Evolutionary conservation across 30 jellyfish, hydroid and myxozoan species (phyloP).

Genomic region (Nemopilema nomurai): DNA sequence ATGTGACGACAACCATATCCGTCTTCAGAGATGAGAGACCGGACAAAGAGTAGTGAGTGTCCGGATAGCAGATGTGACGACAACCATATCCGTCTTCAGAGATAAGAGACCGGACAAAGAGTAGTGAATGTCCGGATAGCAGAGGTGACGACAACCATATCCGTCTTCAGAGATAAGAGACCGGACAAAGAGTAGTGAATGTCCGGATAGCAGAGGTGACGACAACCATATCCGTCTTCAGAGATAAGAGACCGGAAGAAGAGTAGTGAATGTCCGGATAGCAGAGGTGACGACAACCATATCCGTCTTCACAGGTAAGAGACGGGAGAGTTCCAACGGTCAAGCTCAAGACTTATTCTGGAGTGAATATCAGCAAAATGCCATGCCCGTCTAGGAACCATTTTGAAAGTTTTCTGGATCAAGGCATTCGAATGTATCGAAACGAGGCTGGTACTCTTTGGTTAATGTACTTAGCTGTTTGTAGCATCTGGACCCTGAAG

Average conservation of each 20-base stretch:
- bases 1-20: constrained; percentile 32
- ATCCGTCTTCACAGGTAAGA: neutral
- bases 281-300: constrained; percentile 23
- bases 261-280: constrained; percentile 34
- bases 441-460: too few relatives aligned
- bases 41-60: constrained; percentile 41
- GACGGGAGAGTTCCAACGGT: too few relatives aligned
- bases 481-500: too few relatives aligned
- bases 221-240: constrained; percentile 21
- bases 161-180: neutral
- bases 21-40: neutral
- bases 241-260: neutral
- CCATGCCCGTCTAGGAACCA: too few relatives aligned
- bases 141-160: constrained; percentile 33
- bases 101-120: constrained; percentile 4
- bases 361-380: too few relatives aligned
- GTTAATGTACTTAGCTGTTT: too few relatives aligned
- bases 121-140: constrained; percentile 38
- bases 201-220: constrained; percentile 33
- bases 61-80: constrained; percentile 40
- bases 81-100: constrained; percentile 8
- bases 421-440: too few relatives aligned
- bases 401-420: too few relatives aligned
- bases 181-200: constrained; percentile 36
- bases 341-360: too few relatives aligned